Conservation (phyloP, 2,888 invertebrate genomes). For the Tolmerus cingulatus region DNA sequence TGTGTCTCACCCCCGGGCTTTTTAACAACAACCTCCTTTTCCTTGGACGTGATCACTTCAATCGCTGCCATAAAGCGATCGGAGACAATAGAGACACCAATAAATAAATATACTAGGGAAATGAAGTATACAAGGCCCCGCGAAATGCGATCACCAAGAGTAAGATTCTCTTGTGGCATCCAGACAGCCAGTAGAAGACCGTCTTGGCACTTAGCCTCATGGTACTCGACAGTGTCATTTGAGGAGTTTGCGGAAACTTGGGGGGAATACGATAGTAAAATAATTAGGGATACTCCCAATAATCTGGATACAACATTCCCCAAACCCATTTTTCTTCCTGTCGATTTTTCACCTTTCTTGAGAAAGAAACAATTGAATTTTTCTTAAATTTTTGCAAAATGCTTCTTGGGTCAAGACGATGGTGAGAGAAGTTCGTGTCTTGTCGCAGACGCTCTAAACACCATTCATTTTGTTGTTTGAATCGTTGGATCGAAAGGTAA, state of each 20-base stretch:
- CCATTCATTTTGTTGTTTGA: neutral
- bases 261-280: neutral
- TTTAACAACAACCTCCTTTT: slow-evolving; percentile 91
- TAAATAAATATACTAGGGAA: slow-evolving; percentile 90
- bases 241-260: neutral
- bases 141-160: slow-evolving; percentile 78
- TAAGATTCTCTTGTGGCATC: slow-evolving; percentile 81
- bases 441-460: neutral
- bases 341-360: neutral
- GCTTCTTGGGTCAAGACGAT: neutral
- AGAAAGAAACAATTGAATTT: neutral
- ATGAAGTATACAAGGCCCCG: slow-evolving; percentile 92
- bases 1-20: slow-evolving; percentile 87
- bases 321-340: neutral
- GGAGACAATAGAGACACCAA: slow-evolving; percentile 98
- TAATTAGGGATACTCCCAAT: neutral
- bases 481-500: neutral
- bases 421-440: neutral
- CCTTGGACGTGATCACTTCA: slow-evolving; percentile 98
- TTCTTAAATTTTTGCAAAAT: neutral
- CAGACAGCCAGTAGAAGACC: slow-evolving; percentile 91
- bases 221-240: slow-evolving; percentile 45
- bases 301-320: neutral
- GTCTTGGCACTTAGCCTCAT: slow-evolving; percentile 70
- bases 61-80: slow-evolving; percentile 99